These are phyloP conservation scores for Leptestheria dahalacensis DNA, from an alignment of 1,140 invertebrate genomes.

Conservation along the genomic window DNA sequence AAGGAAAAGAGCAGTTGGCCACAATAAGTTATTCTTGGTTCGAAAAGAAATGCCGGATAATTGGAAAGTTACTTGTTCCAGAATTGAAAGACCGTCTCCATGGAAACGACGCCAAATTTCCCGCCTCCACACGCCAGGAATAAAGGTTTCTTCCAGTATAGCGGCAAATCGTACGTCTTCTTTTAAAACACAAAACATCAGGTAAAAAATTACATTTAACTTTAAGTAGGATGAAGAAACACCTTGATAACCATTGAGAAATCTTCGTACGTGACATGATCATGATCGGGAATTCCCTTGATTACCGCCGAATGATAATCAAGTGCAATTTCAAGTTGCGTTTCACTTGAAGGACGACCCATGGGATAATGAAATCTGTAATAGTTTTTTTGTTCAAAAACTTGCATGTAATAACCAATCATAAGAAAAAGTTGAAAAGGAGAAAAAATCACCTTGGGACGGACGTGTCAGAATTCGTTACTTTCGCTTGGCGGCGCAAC, in stretches of 20 bases:
- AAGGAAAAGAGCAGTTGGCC: background rate
- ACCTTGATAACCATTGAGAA: conserved; percentile 45
- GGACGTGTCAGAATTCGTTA: background rate
- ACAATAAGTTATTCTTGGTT: background rate
- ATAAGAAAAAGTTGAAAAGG: background rate
- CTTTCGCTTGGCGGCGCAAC: background rate
- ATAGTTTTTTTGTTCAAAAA: background rate
- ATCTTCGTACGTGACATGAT: conserved; percentile 39
- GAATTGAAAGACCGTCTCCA: conserved; percentile 69
- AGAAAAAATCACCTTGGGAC: background rate
- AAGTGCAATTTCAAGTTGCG: conserved; percentile 48
- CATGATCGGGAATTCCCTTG: conserved; percentile 43
- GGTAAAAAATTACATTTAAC: background rate
- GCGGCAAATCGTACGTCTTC: conserved; percentile 33
- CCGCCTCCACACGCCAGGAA: conserved; percentile 69
- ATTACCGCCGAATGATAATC: conserved; percentile 60
- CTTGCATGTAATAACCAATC: no score
- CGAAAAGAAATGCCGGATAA: background rate
- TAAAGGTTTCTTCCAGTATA: conserved; percentile 89
- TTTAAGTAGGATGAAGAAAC: conserved; percentile 11
- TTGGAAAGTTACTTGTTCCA: conserved; percentile 60
- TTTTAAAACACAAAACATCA: conserved; percentile 7
- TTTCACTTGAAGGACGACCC: conserved; percentile 58
- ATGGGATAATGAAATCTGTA: conserved; percentile 72
- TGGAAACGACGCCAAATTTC: conserved; percentile 49